Evolutionary conservation across 92 coral and sea anemone genomes (phyloP).

Genomic region (Umimayanthus chanpuru): DNA sequence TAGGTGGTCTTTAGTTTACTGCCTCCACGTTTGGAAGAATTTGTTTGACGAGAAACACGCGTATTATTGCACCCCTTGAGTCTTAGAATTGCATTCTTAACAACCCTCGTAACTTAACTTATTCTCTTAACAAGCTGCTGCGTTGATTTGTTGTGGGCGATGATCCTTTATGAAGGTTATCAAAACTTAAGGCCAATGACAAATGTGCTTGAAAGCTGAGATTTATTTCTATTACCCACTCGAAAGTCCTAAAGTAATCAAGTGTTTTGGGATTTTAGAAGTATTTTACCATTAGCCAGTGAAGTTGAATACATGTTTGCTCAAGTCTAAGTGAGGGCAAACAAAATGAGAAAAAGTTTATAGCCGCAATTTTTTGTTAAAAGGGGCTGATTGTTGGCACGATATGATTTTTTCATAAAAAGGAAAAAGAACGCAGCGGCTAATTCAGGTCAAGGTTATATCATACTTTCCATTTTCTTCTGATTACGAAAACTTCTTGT

Average conservation of each 20-base stretch:
- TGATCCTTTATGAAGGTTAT: neutral
- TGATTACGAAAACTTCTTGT: neutral
- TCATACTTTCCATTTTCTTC: neutral
- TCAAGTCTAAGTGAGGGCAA: neutral
- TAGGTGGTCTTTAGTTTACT: slow-evolving; percentile 21
- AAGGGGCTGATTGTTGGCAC: neutral
- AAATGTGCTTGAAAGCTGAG: neutral
- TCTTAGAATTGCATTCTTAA: neutral
- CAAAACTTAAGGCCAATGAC: neutral
- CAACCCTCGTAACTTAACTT: neutral
- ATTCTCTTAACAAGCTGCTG: neutral
- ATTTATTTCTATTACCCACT: neutral
- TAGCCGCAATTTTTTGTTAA: neutral
- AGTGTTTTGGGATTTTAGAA: neutral
- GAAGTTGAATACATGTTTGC: neutral
- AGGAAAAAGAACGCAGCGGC: neutral
- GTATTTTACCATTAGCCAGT: neutral
- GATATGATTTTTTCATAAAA: neutral
- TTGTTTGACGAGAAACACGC: neutral
- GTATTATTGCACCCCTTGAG: neutral
- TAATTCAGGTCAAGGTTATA: neutral
- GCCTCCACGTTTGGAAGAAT: slow-evolving; percentile 8
- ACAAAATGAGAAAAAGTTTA: neutral
- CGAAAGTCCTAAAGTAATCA: neutral
- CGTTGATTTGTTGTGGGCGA: neutral